A percentile compares a stretch with the other conserved stretches of the same genome.
Evolutionary conservation across 2,113 vertebrate genomes (phyloP).

Genomic region (Anoplopoma fimbria): DNA sequence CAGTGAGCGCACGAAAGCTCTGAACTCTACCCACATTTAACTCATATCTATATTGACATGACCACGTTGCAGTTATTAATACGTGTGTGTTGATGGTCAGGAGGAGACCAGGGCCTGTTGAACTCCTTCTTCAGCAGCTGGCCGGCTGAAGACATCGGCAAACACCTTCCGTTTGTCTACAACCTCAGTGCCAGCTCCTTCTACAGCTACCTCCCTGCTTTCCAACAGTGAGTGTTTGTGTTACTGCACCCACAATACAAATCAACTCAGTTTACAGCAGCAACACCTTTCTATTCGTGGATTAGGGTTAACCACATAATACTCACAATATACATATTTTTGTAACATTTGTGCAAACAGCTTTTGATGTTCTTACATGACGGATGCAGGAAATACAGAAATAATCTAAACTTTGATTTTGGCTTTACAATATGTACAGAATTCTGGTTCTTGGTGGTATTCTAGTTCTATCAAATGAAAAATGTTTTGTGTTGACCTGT

Average conservation of each 20-base stretch:
- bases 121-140: slow-evolving; percentile 88
- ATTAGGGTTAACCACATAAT: not conserved
- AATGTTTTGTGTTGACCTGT: too few relatives aligned
- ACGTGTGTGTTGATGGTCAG: slow-evolving; percentile 62
- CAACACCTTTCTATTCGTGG: not conserved
- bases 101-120: slow-evolving; percentile 90
- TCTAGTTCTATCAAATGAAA: not conserved
- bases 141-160: slow-evolving; percentile 83
- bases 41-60: not conserved
- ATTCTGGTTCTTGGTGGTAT: not conserved
- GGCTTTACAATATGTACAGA: not conserved
- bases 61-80: not conserved
- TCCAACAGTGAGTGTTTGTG: slow-evolving; percentile 83
- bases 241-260: not conserved
- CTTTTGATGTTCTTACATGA: too few relatives aligned
- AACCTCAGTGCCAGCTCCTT: slow-evolving; percentile 82
- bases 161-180: slow-evolving; percentile 87
- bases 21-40: not conserved
- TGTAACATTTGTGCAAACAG: too few relatives aligned
- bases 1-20: not conserved
- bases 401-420: too few relatives aligned
- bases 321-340: too few relatives aligned
- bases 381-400: too few relatives aligned
- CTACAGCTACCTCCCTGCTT: slow-evolving; percentile 87
- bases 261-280: not conserved